These are phyloP conservation scores for Drosophila meridionalis DNA, from an alignment of 2,888 invertebrate genomes.

Conservation along the genomic window DNA sequence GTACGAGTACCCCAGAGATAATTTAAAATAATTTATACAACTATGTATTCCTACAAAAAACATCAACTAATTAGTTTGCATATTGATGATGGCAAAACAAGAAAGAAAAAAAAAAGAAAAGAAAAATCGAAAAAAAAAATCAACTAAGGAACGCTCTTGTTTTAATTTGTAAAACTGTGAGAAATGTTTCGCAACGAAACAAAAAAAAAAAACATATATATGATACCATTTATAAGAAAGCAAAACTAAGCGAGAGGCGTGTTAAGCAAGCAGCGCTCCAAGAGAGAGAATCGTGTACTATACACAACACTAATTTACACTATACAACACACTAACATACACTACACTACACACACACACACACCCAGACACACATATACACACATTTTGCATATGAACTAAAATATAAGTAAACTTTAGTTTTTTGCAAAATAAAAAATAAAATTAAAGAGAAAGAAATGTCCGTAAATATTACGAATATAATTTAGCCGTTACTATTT, in stretches of 20 bases:
- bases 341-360: conserved; percentile 11
- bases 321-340: conserved; percentile 4
- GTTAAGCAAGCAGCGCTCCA: conserved; percentile 53
- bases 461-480: conserved; percentile 54
- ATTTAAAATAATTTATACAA: conserved; percentile 59
- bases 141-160: conserved; percentile 51
- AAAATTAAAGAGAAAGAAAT: conserved; percentile 22
- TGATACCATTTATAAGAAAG: conserved; percentile 40
- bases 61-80: conserved; percentile 49
- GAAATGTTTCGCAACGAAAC: conserved; percentile 80
- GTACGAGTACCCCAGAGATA: conserved; percentile 53
- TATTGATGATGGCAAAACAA: conserved; percentile 23
- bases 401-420: conserved; percentile 53
- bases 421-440: conserved; percentile 49
- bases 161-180: conserved; percentile 71
- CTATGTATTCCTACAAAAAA: conserved; percentile 61
- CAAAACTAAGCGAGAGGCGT: conserved; percentile 43
- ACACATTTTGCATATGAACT: conserved; percentile 30
- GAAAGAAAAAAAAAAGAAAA: background rate
- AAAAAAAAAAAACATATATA: conserved; percentile 54
- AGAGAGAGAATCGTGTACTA: conserved; percentile 45
- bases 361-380: conserved; percentile 16
- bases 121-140: conserved; percentile 5
- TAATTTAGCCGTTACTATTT: conserved; percentile 43
- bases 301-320: conserved; percentile 26